phyloP scores from a whole-genome alignment of 2,113 vertebrate species.

The Myxocyprinus asiaticus region DNA sequence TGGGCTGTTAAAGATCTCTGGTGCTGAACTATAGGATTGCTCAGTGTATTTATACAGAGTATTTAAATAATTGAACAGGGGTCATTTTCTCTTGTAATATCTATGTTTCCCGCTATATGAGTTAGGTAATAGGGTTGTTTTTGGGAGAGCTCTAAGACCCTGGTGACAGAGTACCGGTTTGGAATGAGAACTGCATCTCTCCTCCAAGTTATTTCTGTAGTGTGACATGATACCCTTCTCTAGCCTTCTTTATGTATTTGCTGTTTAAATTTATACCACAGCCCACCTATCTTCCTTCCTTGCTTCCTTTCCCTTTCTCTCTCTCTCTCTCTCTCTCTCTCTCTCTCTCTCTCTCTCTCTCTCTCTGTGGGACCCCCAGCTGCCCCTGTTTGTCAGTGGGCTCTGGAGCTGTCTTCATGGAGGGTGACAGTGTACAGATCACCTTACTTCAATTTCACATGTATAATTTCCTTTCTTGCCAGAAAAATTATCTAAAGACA shows the following conservation, averaged over 20 bases:
- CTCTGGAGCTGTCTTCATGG: too few species aligned
- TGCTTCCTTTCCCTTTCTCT: too few species aligned
- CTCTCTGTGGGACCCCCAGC: not conserved
- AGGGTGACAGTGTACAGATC: too few species aligned
- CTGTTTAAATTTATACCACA: conserved; percentile 72
- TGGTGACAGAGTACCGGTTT: conserved; percentile 68
- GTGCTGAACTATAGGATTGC: not conserved
- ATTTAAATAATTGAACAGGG: not conserved
- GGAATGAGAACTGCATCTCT: conserved; percentile 75
- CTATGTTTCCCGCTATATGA: not conserved
- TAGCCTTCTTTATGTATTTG: conserved; percentile 62
- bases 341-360: conserved; percentile 5
- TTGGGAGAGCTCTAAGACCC: conserved; percentile 46
- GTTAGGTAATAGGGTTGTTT: conserved; percentile 44
- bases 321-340: not conserved
- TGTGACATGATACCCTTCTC: conserved; percentile 65
- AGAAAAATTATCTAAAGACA: too few species aligned
- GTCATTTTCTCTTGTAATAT: conserved; percentile 5
- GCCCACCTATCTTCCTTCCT: conserved; percentile 21
- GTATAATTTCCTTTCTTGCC: too few species aligned
- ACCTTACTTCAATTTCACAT: too few species aligned
- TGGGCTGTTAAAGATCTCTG: not conserved
- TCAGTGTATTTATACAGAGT: not conserved
- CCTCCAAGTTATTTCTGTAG: conserved; percentile 77
- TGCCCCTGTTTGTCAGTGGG: too few species aligned